Evolutionary conservation across 2,797 vertebrate species (phyloP), one percentile per base, ranked within the genome.

Genomic region (Crenuchus spilurus): DNA sequence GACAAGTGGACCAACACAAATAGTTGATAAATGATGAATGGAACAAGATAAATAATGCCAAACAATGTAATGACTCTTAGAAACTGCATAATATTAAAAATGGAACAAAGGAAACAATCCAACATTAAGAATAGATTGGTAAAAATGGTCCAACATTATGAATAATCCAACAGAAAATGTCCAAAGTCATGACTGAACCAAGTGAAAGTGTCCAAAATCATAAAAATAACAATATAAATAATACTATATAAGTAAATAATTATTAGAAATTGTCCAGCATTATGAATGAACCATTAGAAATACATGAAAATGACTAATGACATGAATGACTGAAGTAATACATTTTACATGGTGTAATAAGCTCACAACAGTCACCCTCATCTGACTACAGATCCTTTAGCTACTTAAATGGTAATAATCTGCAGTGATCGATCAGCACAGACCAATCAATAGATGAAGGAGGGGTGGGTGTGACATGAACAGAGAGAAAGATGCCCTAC

Each of bases 391-490:
- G n/a, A n/a, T n/a, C n/a, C n/a, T n/a, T n/a, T n/a, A n/a, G n/a
- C 62, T 70, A 92, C 93, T 94, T 92, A 93, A 93, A 92, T 91
- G 86, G 87, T 92, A 91, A 94, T 82, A 80, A 92, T 92, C 93
- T 92, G 87, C 88, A 88, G 82, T 80, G 91, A 94, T 92, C 92
- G 88, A 95, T 93, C 93, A 74, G 72, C 81, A 82, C 88, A 80
- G 88, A 85, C 90, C 88, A 87, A 93, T 94, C 92, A 84, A 93
- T 94, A 92, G 72, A 66, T 14, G 69, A 58, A 31, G 2, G 26
- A 60, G 60, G 82, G 72, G 80, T 84, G 78, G 86, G 8, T 35
- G 33, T 35, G 33, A 35, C 3, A 35, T 8, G 8, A 8, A 4
- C 8, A 35, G 33, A 35, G 33, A 35, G n/a, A n/a, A n/a, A n/a